Evolutionary conservation across 2,888 invertebrate species (phyloP).

Genomic region (Allophyes oxyacanthae): DNA sequence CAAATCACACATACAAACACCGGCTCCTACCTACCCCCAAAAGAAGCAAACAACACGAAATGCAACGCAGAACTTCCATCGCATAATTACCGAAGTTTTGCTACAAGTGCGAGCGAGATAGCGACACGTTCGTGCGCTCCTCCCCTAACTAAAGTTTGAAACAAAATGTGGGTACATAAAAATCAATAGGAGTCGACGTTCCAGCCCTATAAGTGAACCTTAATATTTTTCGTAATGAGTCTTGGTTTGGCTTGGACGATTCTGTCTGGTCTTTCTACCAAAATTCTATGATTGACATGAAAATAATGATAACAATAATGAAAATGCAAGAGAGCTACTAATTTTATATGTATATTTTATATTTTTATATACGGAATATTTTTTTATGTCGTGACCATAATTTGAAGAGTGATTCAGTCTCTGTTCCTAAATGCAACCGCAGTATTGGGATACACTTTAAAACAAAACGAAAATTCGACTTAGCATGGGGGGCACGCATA

Average conservation of each 20-base stretch:
- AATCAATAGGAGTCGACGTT: conserved; percentile 70
- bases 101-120: conserved; percentile 64
- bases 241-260: not conserved
- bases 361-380: too few relatives aligned
- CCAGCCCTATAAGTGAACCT: conserved; percentile 39
- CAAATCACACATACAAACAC: conserved; percentile 6
- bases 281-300: too few relatives aligned
- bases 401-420: too few relatives aligned
- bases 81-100: conserved; percentile 33
- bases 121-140: conserved; percentile 50
- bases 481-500: too few relatives aligned
- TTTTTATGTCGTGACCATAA: too few relatives aligned
- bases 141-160: conserved; percentile 64
- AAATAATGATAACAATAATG: too few relatives aligned
- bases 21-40: conserved; percentile 17
- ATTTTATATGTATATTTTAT: too few relatives aligned
- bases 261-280: too few relatives aligned
- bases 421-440: too few relatives aligned
- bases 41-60: conserved; percentile 32
- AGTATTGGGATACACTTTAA: too few relatives aligned
- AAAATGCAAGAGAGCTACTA: too few relatives aligned
- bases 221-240: conserved; percentile 1
- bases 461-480: too few relatives aligned
- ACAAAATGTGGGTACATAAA: conserved; percentile 72
- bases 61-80: conserved; percentile 26